Base-by-base conservation (phyloP, 2,888 invertebrate genomes). In the Anticlea derivata region DNA sequence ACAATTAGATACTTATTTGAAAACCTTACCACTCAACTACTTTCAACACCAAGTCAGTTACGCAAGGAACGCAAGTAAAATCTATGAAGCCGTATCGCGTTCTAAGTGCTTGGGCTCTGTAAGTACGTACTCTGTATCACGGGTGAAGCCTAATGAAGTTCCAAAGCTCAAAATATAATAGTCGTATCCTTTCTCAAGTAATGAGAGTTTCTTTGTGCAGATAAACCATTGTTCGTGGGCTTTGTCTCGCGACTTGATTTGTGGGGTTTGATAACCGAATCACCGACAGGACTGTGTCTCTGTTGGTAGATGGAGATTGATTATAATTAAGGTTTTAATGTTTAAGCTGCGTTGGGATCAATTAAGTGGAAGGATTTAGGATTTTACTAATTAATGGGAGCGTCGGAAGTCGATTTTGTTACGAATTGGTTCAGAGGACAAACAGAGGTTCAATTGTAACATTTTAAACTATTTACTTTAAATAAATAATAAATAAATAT, bases 171-270 rank as follows among this genome's bases (percentile, higher is more conserved):
- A 62, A 59, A 55, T 68, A 68, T 39, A 58, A 60, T 70, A 68
- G 74, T 57, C 46, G 64, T 60, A 66, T 68, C 75, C 70, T 69
- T 68, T 70, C 71, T 66, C 44, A 53, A 66, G 63, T 67, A 76
- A 69, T 61, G 68, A 70, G 67, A 67, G 60, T 65, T 68, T 75
- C 74, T 76, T 78, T 79, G 74, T 72, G 61, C 37, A 68, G 73
- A 69, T 70, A 69, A 65, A 50, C 66, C 66, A 70, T 75, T 75
- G 76, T 78, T 63, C 61, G 39, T 30, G 1, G 35, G 5, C 63
- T 59, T 60, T 62, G 65, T 64, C 61, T 63, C 41, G 37, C 40
- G 33, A 40, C 41, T 41, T 73, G 78, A 78, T 76, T 76, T 71
- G 76, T 71, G 73, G 70, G 61, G 63, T 73, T 63, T 70, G 73